phyloP scores from a whole-genome alignment of 2,888 invertebrate species.

The Gortyna flavago region DNA sequence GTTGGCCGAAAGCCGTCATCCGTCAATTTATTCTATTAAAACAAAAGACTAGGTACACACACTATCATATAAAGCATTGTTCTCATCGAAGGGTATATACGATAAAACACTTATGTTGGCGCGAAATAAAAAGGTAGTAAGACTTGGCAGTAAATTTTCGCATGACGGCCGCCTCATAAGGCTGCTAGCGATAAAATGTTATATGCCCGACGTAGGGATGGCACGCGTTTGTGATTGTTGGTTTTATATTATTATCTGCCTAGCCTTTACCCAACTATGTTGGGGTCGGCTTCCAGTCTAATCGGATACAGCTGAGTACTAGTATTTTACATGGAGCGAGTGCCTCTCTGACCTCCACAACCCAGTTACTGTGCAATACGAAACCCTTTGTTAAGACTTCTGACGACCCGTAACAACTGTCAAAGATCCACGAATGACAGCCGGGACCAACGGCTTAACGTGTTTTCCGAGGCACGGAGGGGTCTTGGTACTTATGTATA shows the following conservation, averaged over 20 bases:
- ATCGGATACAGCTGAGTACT: too few relatives aligned
- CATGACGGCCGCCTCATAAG: conserved; percentile 68
- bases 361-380: too few relatives aligned
- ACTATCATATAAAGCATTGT: conserved; percentile 36
- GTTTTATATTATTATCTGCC: background rate
- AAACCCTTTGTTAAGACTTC: too few relatives aligned
- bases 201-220: conserved; percentile 53
- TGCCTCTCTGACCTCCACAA: too few relatives aligned
- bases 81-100: conserved; percentile 20
- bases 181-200: conserved; percentile 61
- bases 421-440: too few relatives aligned
- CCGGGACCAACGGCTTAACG: too few relatives aligned
- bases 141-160: conserved; percentile 61
- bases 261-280: too few relatives aligned
- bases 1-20: background rate
- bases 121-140: conserved; percentile 64
- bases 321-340: too few relatives aligned
- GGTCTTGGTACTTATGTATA: too few relatives aligned
- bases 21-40: conserved; percentile 13
- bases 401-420: too few relatives aligned
- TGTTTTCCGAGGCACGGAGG: too few relatives aligned
- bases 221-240: background rate
- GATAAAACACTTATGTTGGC: conserved; percentile 63
- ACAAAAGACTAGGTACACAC: conserved; percentile 30
- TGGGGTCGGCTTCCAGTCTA: too few relatives aligned